Evolutionary conservation across 2,797 vertebrate genomes (phyloP), one percentile per base, ranked within the genome.

Genomic region (Coregonus ussuriensis): DNA sequence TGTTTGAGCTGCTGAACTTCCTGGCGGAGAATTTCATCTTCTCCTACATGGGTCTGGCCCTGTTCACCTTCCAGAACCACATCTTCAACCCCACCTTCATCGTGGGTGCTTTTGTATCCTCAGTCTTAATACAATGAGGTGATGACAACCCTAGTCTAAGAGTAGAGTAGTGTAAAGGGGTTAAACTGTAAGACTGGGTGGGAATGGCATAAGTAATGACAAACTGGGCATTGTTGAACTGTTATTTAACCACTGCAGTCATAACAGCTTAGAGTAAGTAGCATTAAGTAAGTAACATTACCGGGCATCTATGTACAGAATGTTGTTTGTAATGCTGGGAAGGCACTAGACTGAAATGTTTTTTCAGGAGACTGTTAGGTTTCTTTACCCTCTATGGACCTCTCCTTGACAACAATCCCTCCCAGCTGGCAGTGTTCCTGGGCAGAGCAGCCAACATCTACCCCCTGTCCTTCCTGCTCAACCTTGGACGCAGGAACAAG

Each of bases 1-100:
- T 99, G 83, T 99, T 99, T 87, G 98, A 99, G 87, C 93, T 99
- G 81, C 95, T 99, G 86, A 97, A 99, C 92, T 99, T 99, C 94
- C 92, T 99, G 93, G 98, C 98, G 51, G 98, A 99, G 94, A 99
- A 99, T 91, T 99, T 99, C 93, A 99, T 99, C 89, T 99, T 99
- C 89, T 99, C 98, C 86, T 99, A 99, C 94, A 99, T 99, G 98
- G 98, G 98, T 33, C 92, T 99, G 85, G 93, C 98, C 4, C 92
- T 99, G 74, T 99, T 99, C 91, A 99, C 98, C 80, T 99, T 99
- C 93, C 96, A 98, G 93, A 98, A 93, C 90, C 98, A 99, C 0
- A 76, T 97, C 89, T 99, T 99, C 80, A 98, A 97, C 81, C 96
- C 96, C 59, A 96, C 96, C 76, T 99, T 99, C 75, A 96, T 99